Percentiles rank a stretch among this genome's conserved stretches.
Conservation (phyloP, 2,888 invertebrate genomes). For the Andrena trimmerana region DNA sequence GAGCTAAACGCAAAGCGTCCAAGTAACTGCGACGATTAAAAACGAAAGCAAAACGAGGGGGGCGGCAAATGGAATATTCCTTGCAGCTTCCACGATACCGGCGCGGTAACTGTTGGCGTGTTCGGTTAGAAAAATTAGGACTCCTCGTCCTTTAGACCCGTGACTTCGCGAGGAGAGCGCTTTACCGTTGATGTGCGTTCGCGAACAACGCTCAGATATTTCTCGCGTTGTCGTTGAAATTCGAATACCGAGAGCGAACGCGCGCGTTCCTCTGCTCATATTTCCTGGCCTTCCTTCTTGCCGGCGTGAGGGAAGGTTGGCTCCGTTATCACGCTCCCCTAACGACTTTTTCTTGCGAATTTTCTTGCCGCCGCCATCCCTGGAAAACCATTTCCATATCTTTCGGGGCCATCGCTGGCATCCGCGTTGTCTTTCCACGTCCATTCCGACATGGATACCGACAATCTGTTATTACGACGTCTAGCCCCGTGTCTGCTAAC, state of each 20-base stretch:
- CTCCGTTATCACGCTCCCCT: slow-evolving; percentile 50
- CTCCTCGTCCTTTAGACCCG: neutral
- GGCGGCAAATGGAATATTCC: slow-evolving; percentile 47
- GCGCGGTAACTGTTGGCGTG: neutral
- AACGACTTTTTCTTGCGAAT: slow-evolving; percentile 64
- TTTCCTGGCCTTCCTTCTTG: slow-evolving; percentile 15
- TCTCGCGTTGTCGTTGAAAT: slow-evolving; percentile 32
- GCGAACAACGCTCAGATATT: neutral
- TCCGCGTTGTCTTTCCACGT: slow-evolving; percentile 46
- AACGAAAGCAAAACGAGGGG: slow-evolving; percentile 25
- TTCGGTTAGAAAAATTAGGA: slow-evolving; percentile 31
- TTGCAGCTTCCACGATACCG: slow-evolving; percentile 8
- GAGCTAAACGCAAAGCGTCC: slow-evolving; percentile 8
- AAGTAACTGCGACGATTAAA: slow-evolving; percentile 35
- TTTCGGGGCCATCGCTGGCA: slow-evolving; percentile 52
- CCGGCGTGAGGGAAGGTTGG: neutral
- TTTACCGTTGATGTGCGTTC: too few relatives aligned
- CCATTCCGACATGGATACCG: slow-evolving; percentile 3
- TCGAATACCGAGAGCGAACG: slow-evolving; percentile 12
- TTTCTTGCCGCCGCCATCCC: slow-evolving; percentile 31
- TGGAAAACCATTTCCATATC: slow-evolving; percentile 52
- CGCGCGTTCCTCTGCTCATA: neutral
- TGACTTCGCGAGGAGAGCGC: neutral
- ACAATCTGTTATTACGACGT: slow-evolving; percentile 17
- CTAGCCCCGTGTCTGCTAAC: neutral